A percentile compares a stretch with the other conserved stretches of the same genome.
Evolutionary conservation across 2,113 vertebrate species (phyloP).

Genomic region (Conger conger): DNA sequence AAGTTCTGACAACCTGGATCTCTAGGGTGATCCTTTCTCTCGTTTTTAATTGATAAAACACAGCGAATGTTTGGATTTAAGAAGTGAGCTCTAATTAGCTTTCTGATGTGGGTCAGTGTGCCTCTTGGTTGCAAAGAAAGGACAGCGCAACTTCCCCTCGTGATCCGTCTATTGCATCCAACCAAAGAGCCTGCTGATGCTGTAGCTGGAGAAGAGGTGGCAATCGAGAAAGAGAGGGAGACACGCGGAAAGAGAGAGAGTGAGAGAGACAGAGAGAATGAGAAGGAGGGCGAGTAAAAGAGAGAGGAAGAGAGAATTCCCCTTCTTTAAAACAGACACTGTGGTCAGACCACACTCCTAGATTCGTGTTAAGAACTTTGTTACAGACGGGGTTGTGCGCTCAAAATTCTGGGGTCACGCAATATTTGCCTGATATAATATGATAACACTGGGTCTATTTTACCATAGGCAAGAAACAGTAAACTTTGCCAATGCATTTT

Average conservation of each 20-base stretch:
- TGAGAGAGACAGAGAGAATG: slow-evolving; percentile 4
- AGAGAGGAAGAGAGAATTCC: slow-evolving; percentile 61
- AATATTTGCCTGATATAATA: too few species aligned
- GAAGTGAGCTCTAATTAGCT: background rate
- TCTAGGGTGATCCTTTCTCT: background rate
- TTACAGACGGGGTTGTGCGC: too few species aligned
- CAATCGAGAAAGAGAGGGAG: slow-evolving; percentile 33
- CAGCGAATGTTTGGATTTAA: background rate
- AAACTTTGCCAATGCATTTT: too few species aligned
- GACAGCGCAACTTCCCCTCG: slow-evolving; percentile 30
- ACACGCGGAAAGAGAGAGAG: slow-evolving; percentile 33
- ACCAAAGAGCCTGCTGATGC: slow-evolving; percentile 50
- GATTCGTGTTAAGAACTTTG: too few species aligned
- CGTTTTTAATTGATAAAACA: slow-evolving; percentile 12
- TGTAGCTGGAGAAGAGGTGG: slow-evolving; percentile 30
- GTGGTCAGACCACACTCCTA: slow-evolving; percentile 74
- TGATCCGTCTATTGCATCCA: slow-evolving; percentile 46
- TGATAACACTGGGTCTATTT: too few species aligned
- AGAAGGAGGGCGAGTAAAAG: slow-evolving; percentile 37
- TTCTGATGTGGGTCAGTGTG: background rate
- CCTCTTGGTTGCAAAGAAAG: slow-evolving; percentile 7
- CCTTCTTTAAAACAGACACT: slow-evolving; percentile 75
- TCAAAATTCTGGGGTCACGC: too few species aligned
- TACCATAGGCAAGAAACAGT: too few species aligned
- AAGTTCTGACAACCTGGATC: slow-evolving; percentile 17